Conservation (phyloP, 2,888 invertebrate species). For the Zaprionus lineosus region DNA sequence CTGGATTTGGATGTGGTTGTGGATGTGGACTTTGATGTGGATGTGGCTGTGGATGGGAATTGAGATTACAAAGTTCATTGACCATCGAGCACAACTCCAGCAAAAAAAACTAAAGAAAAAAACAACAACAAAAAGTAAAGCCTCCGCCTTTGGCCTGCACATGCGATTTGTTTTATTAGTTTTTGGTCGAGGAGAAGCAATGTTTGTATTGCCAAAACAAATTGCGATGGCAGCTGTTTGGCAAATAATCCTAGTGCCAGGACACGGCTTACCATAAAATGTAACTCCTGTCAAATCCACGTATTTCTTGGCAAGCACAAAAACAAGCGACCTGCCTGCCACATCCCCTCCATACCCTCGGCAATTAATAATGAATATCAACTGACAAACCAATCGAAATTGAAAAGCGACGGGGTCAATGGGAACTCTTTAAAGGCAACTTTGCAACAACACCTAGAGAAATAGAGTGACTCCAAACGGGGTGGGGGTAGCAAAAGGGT, state of each 20-base stretch:
- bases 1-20: slow-evolving; percentile 11
- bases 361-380: no score
- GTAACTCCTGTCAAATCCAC: slow-evolving; percentile 3
- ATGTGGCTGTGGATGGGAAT: background rate
- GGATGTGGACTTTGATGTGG: background rate
- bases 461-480: no score
- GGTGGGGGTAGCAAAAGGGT: no score
- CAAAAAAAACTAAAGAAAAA: background rate
- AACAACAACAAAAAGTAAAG: slow-evolving; percentile 41
- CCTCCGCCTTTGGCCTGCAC: slow-evolving; percentile 64
- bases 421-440: no score
- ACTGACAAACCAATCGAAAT: no score
- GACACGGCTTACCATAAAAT: slow-evolving; percentile 29
- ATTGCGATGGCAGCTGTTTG: slow-evolving; percentile 62
- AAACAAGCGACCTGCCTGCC: no score
- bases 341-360: no score
- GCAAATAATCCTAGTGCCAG: slow-evolving; percentile 38
- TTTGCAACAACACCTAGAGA: no score
- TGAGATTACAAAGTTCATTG: slow-evolving; percentile 55
- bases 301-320: slow-evolving; percentile 65
- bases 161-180: slow-evolving; percentile 79
- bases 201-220: slow-evolving; percentile 56
- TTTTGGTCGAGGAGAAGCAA: slow-evolving; percentile 42
- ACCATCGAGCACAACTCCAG: slow-evolving; percentile 42
- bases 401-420: no score